phyloP scores from a whole-genome alignment of 2,797 vertebrate species.

The Hirundo rustica region DNA sequence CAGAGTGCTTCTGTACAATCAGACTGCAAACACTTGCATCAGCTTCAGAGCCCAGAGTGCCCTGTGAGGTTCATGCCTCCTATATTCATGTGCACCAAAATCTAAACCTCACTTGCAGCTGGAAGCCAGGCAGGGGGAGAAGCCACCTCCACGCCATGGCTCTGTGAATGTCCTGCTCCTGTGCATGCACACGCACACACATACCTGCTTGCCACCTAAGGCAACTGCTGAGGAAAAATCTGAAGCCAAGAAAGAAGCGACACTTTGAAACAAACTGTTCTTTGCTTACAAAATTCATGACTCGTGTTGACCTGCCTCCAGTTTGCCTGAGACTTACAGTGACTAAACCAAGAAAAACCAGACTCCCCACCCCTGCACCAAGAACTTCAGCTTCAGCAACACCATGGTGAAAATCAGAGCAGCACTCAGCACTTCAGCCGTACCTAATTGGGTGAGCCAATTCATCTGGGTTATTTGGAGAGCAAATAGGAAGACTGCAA shows the following conservation, averaged over 20 bases:
- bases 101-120: neutral
- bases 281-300: neutral
- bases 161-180: neutral
- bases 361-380: neutral
- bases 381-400: neutral
- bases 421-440: neutral
- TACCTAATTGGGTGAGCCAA: neutral
- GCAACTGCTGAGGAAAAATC: neutral
- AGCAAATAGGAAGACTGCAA: neutral
- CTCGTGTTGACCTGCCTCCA: neutral
- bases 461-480: neutral
- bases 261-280: neutral
- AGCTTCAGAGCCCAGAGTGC: neutral
- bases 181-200: accelerated
- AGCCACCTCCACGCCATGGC: neutral
- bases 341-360: neutral
- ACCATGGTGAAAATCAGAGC: neutral
- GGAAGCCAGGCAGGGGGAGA: neutral
- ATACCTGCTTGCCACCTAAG: neutral
- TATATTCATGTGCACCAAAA: neutral
- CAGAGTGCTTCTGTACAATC: neutral
- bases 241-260: neutral
- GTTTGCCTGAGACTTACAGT: neutral
- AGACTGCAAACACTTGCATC: neutral
- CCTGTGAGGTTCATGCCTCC: neutral